A percentile compares a stretch with the other conserved stretches of the same genome.
Evolutionary conservation across 2,113 vertebrate species (phyloP).

Genomic region (Parotia lawesii): DNA sequence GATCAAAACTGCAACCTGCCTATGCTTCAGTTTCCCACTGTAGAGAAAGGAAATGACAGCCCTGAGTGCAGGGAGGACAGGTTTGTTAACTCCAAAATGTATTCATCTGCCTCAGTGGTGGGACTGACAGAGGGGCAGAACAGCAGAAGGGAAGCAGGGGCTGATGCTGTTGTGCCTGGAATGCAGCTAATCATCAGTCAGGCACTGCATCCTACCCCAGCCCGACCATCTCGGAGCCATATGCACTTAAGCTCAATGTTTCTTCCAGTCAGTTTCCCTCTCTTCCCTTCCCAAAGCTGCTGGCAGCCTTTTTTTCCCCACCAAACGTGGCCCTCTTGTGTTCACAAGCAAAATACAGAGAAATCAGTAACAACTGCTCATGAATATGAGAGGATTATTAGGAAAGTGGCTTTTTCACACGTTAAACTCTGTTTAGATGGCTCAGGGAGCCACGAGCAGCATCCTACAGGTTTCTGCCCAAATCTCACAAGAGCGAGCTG

Average conservation of each 20-base stretch:
- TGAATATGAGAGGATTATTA: neutral
- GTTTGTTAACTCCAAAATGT: neutral
- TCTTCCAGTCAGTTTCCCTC: neutral
- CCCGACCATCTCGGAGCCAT: fast-evolving
- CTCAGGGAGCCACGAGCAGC: neutral
- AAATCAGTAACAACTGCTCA: neutral
- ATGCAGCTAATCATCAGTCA: neutral
- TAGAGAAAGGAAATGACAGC: neutral
- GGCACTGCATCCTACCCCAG: neutral
- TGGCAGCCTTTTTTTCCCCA: neutral
- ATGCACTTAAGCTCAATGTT: fast-evolving
- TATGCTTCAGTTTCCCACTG: neutral
- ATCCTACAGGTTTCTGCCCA: neutral
- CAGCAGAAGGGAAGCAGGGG: neutral
- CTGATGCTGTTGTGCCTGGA: neutral
- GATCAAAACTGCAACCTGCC: neutral
- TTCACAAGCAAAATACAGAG: neutral
- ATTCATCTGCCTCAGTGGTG: neutral
- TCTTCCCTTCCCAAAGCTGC: neutral
- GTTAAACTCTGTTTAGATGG: neutral
- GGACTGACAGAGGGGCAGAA: neutral
- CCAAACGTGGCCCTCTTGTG: conserved; percentile 30
- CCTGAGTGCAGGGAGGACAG: neutral
- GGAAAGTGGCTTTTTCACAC: neutral
- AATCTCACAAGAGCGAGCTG: neutral